Evolutionary conservation across 2,113 vertebrate genomes (phyloP).

Genomic region (Brachionichthys hirsutus): DNA sequence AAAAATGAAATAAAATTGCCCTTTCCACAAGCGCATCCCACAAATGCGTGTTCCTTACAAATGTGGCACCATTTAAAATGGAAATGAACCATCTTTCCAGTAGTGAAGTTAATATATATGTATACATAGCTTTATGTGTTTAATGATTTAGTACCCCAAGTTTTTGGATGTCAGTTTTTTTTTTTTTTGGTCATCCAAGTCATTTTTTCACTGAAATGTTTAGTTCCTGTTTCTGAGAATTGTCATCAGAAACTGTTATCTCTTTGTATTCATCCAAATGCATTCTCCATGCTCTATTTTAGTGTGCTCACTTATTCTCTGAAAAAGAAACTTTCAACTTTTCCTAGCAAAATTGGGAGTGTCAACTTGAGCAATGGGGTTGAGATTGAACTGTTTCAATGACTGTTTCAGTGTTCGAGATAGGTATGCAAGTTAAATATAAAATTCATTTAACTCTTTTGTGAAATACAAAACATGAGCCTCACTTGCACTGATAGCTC

Average conservation of each 20-base stretch:
- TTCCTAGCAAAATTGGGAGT: not conserved
- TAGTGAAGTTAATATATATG: too few relatives aligned
- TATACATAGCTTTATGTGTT: too few relatives aligned
- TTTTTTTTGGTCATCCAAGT: not conserved
- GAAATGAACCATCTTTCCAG: too few relatives aligned
- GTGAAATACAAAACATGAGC: not conserved
- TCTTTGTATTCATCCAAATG: not conserved
- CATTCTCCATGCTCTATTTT: constrained; percentile 10
- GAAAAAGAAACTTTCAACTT: constrained; percentile 6
- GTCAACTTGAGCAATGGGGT: not conserved
- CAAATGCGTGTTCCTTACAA: too few relatives aligned
- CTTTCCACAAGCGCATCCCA: too few relatives aligned
- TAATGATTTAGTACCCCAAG: constrained; percentile 3
- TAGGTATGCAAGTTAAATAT: not conserved
- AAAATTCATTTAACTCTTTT: not conserved
- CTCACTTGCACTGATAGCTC: not conserved
- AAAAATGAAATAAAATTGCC: too few relatives aligned
- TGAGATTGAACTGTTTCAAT: not conserved
- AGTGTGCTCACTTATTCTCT: constrained; percentile 2
- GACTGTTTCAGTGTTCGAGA: not conserved
- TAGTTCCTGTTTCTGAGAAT: constrained; percentile 27
- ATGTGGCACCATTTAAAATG: too few relatives aligned
- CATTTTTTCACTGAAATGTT: constrained; percentile 29
- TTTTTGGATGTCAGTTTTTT: constrained; percentile 13
- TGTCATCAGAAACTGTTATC: not conserved